A percentile compares a stretch with the other conserved stretches of the same genome.
Conservation (phyloP, 1,140 invertebrate genomes). For the Pogonus chalceus region DNA sequence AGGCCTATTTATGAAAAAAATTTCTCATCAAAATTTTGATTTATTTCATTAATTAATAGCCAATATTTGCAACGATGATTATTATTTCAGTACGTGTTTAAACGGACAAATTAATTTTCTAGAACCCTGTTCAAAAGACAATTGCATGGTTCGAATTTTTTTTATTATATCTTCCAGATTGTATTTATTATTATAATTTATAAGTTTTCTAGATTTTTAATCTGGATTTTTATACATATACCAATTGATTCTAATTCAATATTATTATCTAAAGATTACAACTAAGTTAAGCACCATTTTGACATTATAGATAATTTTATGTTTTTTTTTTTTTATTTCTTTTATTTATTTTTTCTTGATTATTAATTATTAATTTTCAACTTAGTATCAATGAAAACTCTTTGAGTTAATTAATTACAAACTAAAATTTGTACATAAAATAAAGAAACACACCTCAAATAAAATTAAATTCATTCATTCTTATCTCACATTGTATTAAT, state of each 20-base stretch:
- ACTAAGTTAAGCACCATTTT: slow-evolving; percentile 7
- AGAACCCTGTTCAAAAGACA: background rate
- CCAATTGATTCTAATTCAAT: slow-evolving; percentile 1
- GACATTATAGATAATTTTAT: slow-evolving; percentile 5
- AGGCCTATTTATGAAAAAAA: background rate
- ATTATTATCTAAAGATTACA: background rate
- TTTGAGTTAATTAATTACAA: background rate
- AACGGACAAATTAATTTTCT: background rate
- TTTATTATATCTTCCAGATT: background rate
- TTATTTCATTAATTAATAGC: background rate
- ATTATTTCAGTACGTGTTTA: background rate
- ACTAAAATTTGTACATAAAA: slow-evolving; percentile 1
- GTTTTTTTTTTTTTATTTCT: background rate
- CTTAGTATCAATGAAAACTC: background rate
- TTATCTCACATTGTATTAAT: no score
- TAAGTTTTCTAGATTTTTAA: background rate
- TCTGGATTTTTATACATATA: background rate
- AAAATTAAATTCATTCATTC: background rate
- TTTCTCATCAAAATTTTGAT: background rate
- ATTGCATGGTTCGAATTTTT: background rate
- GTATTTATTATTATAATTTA: background rate
- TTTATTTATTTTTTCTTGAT: background rate
- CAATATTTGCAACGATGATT: background rate
- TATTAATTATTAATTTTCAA: no score
- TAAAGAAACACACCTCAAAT: background rate